Evolutionary conservation across 30 jellyfish, hydroid and myxozoan species (phyloP).

Genomic region (Hydra vulgaris): DNA sequence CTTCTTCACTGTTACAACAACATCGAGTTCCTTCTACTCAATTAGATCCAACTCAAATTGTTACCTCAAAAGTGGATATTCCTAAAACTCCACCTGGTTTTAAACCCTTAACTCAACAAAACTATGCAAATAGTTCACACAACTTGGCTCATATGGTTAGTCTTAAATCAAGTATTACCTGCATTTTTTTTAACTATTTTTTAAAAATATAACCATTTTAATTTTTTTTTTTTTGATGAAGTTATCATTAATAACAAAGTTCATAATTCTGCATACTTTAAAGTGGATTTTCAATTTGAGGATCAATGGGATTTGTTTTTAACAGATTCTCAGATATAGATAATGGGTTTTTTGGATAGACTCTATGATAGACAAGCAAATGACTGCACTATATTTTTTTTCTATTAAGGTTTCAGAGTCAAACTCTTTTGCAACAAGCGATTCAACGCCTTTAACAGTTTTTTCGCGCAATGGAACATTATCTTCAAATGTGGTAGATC

Average conservation of each 20-base stretch:
- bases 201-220: neutral
- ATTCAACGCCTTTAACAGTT: constrained; percentile 16
- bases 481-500: constrained; percentile 3
- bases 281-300: too few species aligned
- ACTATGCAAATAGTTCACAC: constrained; percentile 18
- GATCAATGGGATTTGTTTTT: too few species aligned
- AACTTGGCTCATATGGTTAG: constrained; percentile 24
- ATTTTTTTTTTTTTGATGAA: too few species aligned
- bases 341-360: too few species aligned
- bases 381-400: too few species aligned
- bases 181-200: neutral
- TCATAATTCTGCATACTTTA: too few species aligned
- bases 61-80: constrained; percentile 32
- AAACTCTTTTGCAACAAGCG: constrained; percentile 6
- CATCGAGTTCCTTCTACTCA: neutral
- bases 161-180: neutral
- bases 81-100: constrained; percentile 98
- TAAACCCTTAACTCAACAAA: constrained; percentile 19
- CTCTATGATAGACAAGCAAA: too few species aligned
- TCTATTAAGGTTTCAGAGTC: constrained; percentile 33
- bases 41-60: neutral
- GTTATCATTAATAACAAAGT: too few species aligned
- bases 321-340: too few species aligned
- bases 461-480: constrained; percentile 22
- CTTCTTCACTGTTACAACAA: neutral